Evolutionary conservation across 2,113 vertebrate genomes (phyloP).

Genomic region (Percina caprodes): DNA sequence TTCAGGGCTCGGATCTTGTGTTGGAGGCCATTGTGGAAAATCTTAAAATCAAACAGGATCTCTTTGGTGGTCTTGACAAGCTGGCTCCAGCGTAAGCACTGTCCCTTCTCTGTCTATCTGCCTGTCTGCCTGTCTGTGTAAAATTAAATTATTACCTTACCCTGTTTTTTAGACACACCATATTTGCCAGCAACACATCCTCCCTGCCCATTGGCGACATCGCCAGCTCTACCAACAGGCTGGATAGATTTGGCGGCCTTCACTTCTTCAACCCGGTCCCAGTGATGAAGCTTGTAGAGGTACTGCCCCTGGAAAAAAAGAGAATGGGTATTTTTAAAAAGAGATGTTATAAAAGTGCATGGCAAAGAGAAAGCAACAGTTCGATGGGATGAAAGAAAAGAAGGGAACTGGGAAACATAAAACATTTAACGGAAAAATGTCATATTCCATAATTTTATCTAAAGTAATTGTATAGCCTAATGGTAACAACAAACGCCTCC

Average conservation of each 20-base stretch:
- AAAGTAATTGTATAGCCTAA: too few relatives aligned
- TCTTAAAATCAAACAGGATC: slow-evolving; percentile 88
- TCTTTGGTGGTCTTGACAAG: slow-evolving; percentile 93
- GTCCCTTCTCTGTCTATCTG: too few relatives aligned
- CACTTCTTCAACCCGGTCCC: slow-evolving; percentile 99
- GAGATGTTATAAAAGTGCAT: neutral
- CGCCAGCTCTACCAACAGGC: slow-evolving; percentile 91
- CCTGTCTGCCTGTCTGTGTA: too few relatives aligned
- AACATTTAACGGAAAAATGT: too few relatives aligned
- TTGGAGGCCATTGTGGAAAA: slow-evolving; percentile 98
- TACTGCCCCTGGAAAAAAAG: slow-evolving; percentile 47
- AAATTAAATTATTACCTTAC: too few relatives aligned
- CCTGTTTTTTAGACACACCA: slow-evolving; percentile 86
- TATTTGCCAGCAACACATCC: slow-evolving; percentile 98
- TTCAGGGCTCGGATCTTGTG: slow-evolving; percentile 90
- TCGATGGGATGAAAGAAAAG: neutral
- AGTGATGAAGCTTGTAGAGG: slow-evolving; percentile 98
- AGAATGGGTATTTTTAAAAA: neutral
- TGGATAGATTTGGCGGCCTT: slow-evolving; percentile 94
- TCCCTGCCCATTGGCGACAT: slow-evolving; percentile 92
- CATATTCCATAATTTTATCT: too few relatives aligned
- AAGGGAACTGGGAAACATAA: too few relatives aligned
- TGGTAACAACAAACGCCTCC: too few relatives aligned
- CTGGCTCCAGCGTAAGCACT: slow-evolving; percentile 89
- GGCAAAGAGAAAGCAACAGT: neutral